Evolutionary conservation across 2,797 vertebrate genomes (phyloP), one percentile per base, ranked within the genome.

Genomic region (Oreonectes daqikongensis): DNA sequence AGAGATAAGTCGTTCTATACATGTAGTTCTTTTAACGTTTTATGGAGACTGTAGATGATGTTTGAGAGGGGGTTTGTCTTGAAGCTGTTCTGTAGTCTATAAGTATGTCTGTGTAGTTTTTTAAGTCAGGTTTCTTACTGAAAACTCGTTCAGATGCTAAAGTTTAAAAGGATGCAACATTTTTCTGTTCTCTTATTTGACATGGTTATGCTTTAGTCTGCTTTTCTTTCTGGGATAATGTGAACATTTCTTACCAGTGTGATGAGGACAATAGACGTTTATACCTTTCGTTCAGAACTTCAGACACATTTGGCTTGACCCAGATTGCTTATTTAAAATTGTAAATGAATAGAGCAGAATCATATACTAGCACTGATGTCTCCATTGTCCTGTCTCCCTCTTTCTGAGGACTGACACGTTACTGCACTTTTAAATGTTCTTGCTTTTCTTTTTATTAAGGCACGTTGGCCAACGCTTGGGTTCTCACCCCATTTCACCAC

Each of bases 71-170:
- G 32, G 8, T 48, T 42, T 66, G 5, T 81, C 48, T 84, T 74
- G 72, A 63, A 84, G 85, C 88, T 88, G 87, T 87, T 86, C 81
- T 80, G 83, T 81, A 72, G 68, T 73, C 55, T 72, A 15, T 52
- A 55, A 82, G 72, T 61, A 26, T 79, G 46, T 81, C 75, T 83
- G 84, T 35, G 66, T 81, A 74, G 35, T 73, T 48, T 81, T 64
- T 86, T 48, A 66, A 74, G 44, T 18, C 17, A 57, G 35, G 61
- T 48, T 24, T 69, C 63, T 60, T 52, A 24, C 40, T 68, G 28
- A 60, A 82, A 57, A 20, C 32, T 50, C n/a, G 35, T 72, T 38
- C 38, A n/a, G 48, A 38, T 12, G 17, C 38, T 20, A 69, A 18
- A 66, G 72, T 73, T 59, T 22, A 66, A 18, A 72, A 35, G 18